Conservation (phyloP, 1,140 invertebrate genomes). For the Popillia japonica region DNA sequence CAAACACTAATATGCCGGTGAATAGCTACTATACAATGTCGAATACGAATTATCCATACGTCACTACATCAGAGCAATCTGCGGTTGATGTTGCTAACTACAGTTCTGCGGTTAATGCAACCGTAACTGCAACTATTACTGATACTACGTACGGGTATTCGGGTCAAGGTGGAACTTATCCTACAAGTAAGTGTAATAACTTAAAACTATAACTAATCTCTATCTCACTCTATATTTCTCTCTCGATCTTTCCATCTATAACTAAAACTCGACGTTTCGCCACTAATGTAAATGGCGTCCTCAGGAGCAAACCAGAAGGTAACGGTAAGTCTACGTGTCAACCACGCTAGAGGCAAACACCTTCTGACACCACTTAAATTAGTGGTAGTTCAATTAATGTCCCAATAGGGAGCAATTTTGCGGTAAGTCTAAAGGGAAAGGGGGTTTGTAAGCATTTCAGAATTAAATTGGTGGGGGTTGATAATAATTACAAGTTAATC, state of each 20-base stretch:
- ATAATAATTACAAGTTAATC: too few relatives aligned
- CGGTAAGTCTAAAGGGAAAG: too few relatives aligned
- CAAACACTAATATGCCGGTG: constrained; percentile 2
- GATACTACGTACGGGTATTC: neutral
- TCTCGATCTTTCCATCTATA: too few relatives aligned
- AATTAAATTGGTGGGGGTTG: neutral
- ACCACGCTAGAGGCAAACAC: too few relatives aligned
- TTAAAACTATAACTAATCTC: neutral
- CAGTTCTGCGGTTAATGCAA: neutral
- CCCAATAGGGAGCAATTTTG: too few relatives aligned
- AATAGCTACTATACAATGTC: constrained; percentile 12
- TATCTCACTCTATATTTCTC: too few relatives aligned
- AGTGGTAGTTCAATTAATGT: too few relatives aligned
- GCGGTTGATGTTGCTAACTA: neutral
- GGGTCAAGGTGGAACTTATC: neutral
- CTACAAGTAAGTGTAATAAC: neutral
- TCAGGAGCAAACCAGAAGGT: too few relatives aligned
- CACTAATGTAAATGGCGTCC: too few relatives aligned
- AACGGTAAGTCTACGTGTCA: too few relatives aligned
- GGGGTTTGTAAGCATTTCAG: neutral
- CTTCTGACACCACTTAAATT: too few relatives aligned
- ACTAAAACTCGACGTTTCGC: too few relatives aligned
- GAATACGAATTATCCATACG: constrained; percentile 15
- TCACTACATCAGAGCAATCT: constrained; percentile 20
- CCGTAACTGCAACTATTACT: neutral